Evolutionary conservation across 2,797 vertebrate genomes (phyloP), one percentile per base, ranked within the genome.

Genomic region (Eidolon dupreanum): DNA sequence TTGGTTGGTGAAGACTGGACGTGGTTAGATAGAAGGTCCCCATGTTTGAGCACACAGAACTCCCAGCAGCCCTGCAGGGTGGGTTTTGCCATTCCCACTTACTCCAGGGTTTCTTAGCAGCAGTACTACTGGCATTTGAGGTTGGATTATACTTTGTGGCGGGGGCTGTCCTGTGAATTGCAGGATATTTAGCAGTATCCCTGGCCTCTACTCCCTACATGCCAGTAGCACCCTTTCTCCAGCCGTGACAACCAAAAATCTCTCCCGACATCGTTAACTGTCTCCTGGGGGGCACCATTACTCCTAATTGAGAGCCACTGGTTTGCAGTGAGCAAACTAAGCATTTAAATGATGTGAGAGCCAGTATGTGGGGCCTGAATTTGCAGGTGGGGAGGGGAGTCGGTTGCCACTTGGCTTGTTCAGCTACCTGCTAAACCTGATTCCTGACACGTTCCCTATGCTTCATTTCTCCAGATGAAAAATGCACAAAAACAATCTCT

Each of bases 1-100:
- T 5, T 0, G 24, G 22, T 4, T 15, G 49, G 13, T 2, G 19
- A 41, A 46, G 20, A 5, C 19, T 2, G 0, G 7, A 2, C 36
- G 12, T 12, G 31, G 13, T 43, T 28, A 9, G 38, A 10, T 0
- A 16, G 36, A 2, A 5, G 31, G 26, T 3, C 17, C n/a, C 13
- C 15, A 1, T 1, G 53, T 7, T 9, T 10, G 6, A 61, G 86
- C 15, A 4, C 24, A 20, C 3, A 15, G 19, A 38, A 78, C 78
- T 79, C 77, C 38, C 0, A 7, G 68, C 17, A 20, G 9, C 33
- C 7, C 68, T 65, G 1, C 0, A 0, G 0, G 24, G 24, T 8
- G 8, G 59, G 7, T n/a, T 6, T 83, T 28, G 11, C 9, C 10
- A 1, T 33, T 33, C 11, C 51, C 46, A 8, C 20, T 22, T 74